A percentile compares a stretch with the other conserved stretches of the same genome.
phyloP scores from a whole-genome alignment of 2,113 vertebrate species.

The Calonectris borealis region DNA sequence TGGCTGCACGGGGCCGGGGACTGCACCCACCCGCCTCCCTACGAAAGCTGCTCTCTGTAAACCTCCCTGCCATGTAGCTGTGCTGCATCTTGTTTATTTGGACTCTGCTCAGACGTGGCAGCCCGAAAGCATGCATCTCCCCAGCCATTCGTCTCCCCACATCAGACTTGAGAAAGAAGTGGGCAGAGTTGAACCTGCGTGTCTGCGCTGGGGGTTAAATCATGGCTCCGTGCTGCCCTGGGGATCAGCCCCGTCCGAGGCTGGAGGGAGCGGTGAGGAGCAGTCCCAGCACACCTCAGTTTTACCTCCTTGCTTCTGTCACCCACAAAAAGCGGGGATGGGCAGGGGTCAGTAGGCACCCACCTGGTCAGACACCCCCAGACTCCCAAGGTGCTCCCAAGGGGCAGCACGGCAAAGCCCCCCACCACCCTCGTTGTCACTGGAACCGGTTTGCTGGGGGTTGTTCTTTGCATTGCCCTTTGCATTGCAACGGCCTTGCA shows the following conservation, averaged over 20 bases:
- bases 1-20: background rate
- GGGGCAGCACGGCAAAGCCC: rapidly evolving
- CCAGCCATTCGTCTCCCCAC: background rate
- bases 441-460: rapidly evolving
- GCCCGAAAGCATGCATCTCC: background rate
- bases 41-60: background rate
- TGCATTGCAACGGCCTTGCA: background rate
- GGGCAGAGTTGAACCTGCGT: background rate
- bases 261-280: background rate
- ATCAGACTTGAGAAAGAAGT: background rate
- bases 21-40: background rate
- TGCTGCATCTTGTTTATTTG: background rate
- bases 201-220: background rate
- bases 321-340: background rate
- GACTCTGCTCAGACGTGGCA: background rate
- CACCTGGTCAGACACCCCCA: background rate
- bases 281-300: background rate
- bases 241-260: rapidly evolving
- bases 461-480: background rate
- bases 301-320: background rate
- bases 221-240: background rate
- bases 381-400: background rate
- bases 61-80: background rate
- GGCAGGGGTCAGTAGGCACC: background rate
- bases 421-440: rapidly evolving